phyloP scores from a whole-genome alignment of 92 coral and sea anemone species.

The Parazoanthus atlanticus region DNA sequence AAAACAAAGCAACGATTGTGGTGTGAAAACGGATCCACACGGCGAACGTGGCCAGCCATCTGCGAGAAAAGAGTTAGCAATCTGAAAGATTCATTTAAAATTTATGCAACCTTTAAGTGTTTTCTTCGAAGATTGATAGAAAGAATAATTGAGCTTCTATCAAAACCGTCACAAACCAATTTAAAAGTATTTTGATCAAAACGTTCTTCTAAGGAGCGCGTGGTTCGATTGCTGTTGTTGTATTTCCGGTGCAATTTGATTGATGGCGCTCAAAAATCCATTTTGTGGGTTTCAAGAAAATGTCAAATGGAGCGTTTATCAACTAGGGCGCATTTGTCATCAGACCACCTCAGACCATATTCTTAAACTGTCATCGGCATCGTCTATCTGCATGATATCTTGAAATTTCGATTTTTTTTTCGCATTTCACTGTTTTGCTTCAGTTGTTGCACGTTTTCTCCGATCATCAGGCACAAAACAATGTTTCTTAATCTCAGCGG shows the following conservation, averaged over 20 bases:
- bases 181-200: not conserved
- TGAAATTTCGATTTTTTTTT: not conserved
- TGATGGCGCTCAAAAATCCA: slow-evolving; percentile 37
- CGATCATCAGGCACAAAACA: not conserved
- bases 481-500: slow-evolving; percentile 33
- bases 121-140: not conserved
- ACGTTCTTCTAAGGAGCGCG: slow-evolving; percentile 36
- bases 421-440: slow-evolving; percentile 20
- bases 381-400: not conserved
- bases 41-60: slow-evolving; percentile 14
- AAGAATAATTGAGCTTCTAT: slow-evolving; percentile 10
- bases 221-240: slow-evolving; percentile 27
- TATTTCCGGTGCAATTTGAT: slow-evolving; percentile 42
- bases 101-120: not conserved
- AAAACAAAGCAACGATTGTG: slow-evolving; percentile 37
- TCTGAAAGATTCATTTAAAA: slow-evolving; percentile 9
- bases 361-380: slow-evolving; percentile 30
- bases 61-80: not conserved
- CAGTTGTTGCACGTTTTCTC: slow-evolving; percentile 21
- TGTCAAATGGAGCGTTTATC: slow-evolving; percentile 42
- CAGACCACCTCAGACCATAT: slow-evolving; percentile 20
- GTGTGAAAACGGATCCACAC: not conserved
- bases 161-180: slow-evolving; percentile 31
- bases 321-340: slow-evolving; percentile 42
- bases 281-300: slow-evolving; percentile 21